Evolutionary conservation across 2,797 vertebrate species (phyloP).

Genomic region (Stomatorhinus walkeri): DNA sequence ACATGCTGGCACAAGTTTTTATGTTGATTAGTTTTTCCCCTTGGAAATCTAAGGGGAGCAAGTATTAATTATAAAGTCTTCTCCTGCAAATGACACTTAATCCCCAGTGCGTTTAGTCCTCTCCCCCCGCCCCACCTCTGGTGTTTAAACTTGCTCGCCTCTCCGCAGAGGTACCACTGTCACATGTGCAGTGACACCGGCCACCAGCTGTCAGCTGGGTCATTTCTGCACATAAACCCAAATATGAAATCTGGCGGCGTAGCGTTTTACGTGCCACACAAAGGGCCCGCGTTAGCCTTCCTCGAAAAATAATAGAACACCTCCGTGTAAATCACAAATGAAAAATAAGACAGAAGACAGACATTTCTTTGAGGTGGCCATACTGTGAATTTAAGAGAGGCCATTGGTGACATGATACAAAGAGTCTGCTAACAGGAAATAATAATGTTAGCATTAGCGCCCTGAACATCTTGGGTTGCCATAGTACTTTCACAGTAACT

Average conservation of each 20-base stretch:
- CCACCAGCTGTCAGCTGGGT: background rate
- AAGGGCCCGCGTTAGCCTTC: background rate
- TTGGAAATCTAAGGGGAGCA: slow-evolving; percentile 14
- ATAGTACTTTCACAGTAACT: background rate
- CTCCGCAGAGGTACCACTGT: background rate
- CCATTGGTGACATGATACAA: background rate
- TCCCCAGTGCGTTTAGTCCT: slow-evolving; percentile 22
- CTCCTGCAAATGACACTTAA: slow-evolving; percentile 27
- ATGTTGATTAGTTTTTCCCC: slow-evolving; percentile 17
- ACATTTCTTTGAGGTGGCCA: background rate
- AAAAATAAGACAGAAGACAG: background rate
- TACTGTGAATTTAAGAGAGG: background rate
- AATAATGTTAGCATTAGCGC: background rate
- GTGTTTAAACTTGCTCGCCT: slow-evolving; percentile 27
- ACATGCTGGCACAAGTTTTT: slow-evolving; percentile 22
- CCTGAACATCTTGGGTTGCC: background rate
- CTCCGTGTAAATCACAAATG: background rate
- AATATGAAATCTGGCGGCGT: background rate
- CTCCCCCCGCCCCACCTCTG: background rate
- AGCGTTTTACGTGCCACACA: background rate
- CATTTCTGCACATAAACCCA: background rate
- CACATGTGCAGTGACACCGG: slow-evolving; percentile 3
- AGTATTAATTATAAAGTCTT: slow-evolving; percentile 28
- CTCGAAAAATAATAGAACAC: too few relatives aligned
- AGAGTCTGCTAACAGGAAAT: background rate